Base-by-base conservation (phyloP, 2,888 invertebrate genomes). In the Diarsia dahlii region DNA sequence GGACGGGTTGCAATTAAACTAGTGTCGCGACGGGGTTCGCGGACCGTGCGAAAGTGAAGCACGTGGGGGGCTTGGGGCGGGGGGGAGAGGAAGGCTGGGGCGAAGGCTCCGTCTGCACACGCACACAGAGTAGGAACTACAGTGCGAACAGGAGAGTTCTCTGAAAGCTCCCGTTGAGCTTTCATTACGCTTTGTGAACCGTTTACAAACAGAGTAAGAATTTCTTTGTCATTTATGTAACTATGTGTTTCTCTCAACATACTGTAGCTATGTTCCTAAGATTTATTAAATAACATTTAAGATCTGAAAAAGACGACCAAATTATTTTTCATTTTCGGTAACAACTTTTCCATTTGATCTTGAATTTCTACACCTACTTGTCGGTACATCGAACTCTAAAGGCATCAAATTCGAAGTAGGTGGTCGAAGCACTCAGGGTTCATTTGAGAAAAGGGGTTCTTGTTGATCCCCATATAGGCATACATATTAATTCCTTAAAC, bases 31-130 rank as follows among this genome's bases (percentile, higher is more conserved):
- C 94, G 92, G 93, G 93, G 94, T 94, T 93, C 94, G 94, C 95
- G 92, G 91, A 91, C 93, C 93, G 94, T 95, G 96, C 96, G 96
- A 96, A 96, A 96, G 96, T 96, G 96, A 95, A 94, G 94, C 94
- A 90, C 89, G 88, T 90, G 90, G 88, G 86, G 89, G 79, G 78
- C 76, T 65, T 84, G 89, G 86, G 86, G 90, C 88, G 75, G 64
- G 74, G 76, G 87, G 89, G 88, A 86, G 88, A 86, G 81, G 84
- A 84, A 83, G 58, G 74, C 74, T 85, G 89, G 87, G 87, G 82
- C 84, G 85, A 83, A 88, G 82, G 82, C 85, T 84, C 82, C 82
- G 85, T 81, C 84, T 84, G 87, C 81, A 84, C 82, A 84, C 64
- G 76, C 79, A 84, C 87, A 89, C 82, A 89, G 90, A 80, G 72